A percentile compares a stretch with the other conserved stretches of the same genome.
phyloP scores from a whole-genome alignment of 2,113 vertebrate genomes.

The Strigops habroptila region DNA sequence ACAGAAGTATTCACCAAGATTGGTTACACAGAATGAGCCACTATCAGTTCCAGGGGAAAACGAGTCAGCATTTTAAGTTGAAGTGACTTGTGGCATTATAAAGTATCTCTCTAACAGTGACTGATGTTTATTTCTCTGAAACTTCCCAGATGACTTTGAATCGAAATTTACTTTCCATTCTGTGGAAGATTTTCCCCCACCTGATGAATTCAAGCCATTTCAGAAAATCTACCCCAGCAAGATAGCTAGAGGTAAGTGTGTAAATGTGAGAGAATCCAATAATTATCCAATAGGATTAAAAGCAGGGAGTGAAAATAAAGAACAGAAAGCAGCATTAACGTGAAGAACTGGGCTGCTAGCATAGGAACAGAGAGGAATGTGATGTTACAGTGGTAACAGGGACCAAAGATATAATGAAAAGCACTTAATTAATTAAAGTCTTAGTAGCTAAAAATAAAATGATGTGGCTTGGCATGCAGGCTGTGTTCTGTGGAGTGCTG shows the following conservation, averaged over 20 bases:
- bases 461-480: background rate
- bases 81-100: background rate
- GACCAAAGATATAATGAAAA: background rate
- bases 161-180: constrained; percentile 98
- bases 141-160: constrained; percentile 89
- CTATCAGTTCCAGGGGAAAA: background rate
- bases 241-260: constrained; percentile 82
- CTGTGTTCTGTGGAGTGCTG: background rate
- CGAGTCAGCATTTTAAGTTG: background rate
- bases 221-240: constrained; percentile 94
- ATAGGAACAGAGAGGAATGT: background rate
- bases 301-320: background rate
- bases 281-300: background rate
- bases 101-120: background rate
- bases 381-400: background rate
- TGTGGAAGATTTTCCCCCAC: constrained; percentile 91
- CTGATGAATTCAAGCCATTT: constrained; percentile 89
- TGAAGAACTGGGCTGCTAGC: background rate
- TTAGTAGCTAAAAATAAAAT: background rate
- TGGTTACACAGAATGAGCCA: background rate
- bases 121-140: constrained; percentile 5
- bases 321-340: background rate
- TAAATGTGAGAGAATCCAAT: background rate
- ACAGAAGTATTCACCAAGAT: background rate
- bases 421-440: background rate